These are phyloP conservation scores for Heliconius erato DNA, from an alignment of 2,888 invertebrate species.

Conservation along the genomic window DNA sequence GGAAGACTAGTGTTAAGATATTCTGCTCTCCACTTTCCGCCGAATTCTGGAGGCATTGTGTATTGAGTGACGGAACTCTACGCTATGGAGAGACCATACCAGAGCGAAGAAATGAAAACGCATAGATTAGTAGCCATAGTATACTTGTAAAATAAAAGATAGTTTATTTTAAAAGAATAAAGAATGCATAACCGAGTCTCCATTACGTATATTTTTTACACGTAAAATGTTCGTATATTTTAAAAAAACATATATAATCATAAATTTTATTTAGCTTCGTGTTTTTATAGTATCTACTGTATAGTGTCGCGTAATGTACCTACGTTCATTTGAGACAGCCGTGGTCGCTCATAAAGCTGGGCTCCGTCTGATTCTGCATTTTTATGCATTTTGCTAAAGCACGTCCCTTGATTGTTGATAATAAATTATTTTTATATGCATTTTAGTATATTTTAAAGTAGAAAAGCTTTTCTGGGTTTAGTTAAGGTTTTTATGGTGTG, in stretches of 20 bases:
- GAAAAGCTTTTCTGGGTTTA: background rate
- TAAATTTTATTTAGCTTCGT: background rate
- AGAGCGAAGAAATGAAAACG: no score
- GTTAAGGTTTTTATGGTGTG: background rate
- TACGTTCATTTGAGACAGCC: slow-evolving; percentile 37
- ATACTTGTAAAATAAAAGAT: no score
- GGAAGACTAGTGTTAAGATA: no score
- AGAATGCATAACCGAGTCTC: no score
- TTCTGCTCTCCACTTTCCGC: no score
- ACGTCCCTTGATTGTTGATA: slow-evolving; percentile 31
- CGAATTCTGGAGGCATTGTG: no score
- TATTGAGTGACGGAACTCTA: no score
- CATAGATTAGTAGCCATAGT: no score
- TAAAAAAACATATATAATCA: background rate
- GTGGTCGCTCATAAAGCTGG: slow-evolving; percentile 46
- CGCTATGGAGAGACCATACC: no score
- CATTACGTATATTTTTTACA: no score
- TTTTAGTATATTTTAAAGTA: slow-evolving; percentile 7
- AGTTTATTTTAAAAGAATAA: no score
- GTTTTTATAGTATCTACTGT: slow-evolving; percentile 21
- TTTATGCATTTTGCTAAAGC: slow-evolving; percentile 53
- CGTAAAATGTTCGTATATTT: background rate
- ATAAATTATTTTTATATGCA: slow-evolving; percentile 16
- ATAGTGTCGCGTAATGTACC: background rate
- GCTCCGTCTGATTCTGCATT: slow-evolving; percentile 49